Evolutionary conservation across 2,888 invertebrate genomes (phyloP).

Genomic region (Agonopterix heracliana): DNA sequence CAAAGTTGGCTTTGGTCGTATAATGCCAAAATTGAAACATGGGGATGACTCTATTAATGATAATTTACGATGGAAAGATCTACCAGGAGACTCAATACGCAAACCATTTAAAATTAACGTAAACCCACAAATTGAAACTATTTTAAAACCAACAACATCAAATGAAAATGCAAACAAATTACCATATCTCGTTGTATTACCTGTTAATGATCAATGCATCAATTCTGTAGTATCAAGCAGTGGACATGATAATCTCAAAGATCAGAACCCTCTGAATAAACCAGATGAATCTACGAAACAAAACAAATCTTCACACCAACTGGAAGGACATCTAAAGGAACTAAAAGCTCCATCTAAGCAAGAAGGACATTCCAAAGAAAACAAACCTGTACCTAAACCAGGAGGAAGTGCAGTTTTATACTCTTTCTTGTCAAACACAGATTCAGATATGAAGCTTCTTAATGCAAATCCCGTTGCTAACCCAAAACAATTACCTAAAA

Average conservation of each 20-base stretch:
- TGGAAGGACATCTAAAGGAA: no score
- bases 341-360: no score
- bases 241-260: no score
- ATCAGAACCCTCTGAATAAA: no score
- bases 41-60: conserved; percentile 14
- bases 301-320: no score
- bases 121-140: no score
- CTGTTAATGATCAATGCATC: no score
- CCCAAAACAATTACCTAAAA: conserved; percentile 58
- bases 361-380: not conserved
- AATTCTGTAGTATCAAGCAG: no score
- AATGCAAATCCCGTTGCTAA: conserved; percentile 56
- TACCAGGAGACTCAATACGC: conserved; percentile 5
- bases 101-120: no score
- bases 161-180: not conserved
- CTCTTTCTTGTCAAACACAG: not conserved
- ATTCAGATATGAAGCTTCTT: conserved; percentile 23
- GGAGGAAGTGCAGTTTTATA: not conserved
- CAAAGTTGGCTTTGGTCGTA: conserved; percentile 33
- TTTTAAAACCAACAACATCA: not conserved
- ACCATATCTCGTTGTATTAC: no score
- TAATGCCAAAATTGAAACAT: conserved; percentile 37
- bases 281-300: no score
- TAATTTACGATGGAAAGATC: conserved; percentile 30
- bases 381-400: not conserved